Evolutionary conservation across 2,113 vertebrate genomes (phyloP), one percentile per base, ranked within the genome.

Genomic region (Heliornis fulica): DNA sequence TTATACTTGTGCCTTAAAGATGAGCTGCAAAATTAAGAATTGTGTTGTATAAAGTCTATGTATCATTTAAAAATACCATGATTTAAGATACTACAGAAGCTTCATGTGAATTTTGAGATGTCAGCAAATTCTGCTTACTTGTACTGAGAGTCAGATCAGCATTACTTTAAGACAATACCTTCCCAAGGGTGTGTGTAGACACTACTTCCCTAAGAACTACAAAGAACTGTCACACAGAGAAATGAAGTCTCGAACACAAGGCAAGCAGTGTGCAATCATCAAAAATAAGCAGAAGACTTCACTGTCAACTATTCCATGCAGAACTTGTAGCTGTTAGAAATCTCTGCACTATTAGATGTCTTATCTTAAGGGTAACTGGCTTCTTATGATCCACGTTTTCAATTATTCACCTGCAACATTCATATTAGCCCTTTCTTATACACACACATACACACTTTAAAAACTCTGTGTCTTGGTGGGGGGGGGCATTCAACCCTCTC

Each of bases 11-110:
- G 6, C 29, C 29, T 63, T 54, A 64, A 51, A 80, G 34, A 13
- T 43, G 8, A 56, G 43, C 16, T 50, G n/a, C 53, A 91, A 68
- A 59, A 63, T 54, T 48, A 82, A 53, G 11, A 76, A 57, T 5
- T 38, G 2, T 18, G 5, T 50, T 65, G 69, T 15, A 50, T 5
- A 20, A 78, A 54, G 11, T 10, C n/a, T 19, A 43, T 0, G 2
- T 31, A 76, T n/a, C 5, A 53, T 78, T 83, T 34, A 13, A 89
- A 89, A 86, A 68, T 28, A 70, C 14, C 23, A 66, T n/a, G 20
- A 78, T 46, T 71, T 31, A 43, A n/a, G 11, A 68, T 69, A 46
- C 9, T 29, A 54, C 7, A 75, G 19, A 87, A 85, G 61, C 9
- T 0, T 0, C 78, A 4, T 68, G 51, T 54, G 41, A 70, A 84